Evolutionary conservation across 1,140 invertebrate genomes (phyloP), one percentile per base, ranked within the genome.

Genomic region (Drosophila tsacasi): DNA sequence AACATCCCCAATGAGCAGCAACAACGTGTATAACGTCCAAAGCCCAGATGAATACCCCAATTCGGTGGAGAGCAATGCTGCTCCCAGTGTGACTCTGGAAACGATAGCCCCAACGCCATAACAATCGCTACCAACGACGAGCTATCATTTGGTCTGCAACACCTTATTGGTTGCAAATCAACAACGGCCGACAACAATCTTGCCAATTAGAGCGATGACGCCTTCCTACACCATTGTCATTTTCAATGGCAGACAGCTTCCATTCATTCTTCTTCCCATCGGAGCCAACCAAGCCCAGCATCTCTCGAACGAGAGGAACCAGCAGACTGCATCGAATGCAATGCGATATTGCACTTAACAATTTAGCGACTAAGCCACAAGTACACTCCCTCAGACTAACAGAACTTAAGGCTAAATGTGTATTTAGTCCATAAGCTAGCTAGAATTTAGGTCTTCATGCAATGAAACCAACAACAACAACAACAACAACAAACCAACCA

Each of bases 261-360:
- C 84, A 89, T 39, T 39, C 35, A 39, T 32, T 19, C 27, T 69
- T 44, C 44, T 64, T 90, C 80, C 69, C 81, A 79, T 62, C 47
- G 49, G 58, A 68, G 57, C 37, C 25, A 69, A 75, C 17, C 25
- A 30, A 72, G 52, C 32, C 27, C 44, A 35, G 21, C 27, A 49
- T 21, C 35, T 19, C 35, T 39, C 19, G 15, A 32, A 32, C 39
- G 25, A 58, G 63, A 49, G 86, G 67, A 83, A 75, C 64, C 84
- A 71, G 63, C 75, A 67, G 80, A 86, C 72, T 87, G 83, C 84
- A 89, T 87, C 59, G 52, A 87, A 89, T 89, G 83, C 84, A 72
- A 59, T 74, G 55, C n/a, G 35, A 61, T 30, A 74, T 73, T 73
- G 71, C 71, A 73, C 67, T 50, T 59, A 71, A 72, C 27, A 69